A percentile compares a stretch with the other conserved stretches of the same genome.
Conservation (phyloP, 2,113 vertebrate species). For the Podarcis muralis region DNA sequence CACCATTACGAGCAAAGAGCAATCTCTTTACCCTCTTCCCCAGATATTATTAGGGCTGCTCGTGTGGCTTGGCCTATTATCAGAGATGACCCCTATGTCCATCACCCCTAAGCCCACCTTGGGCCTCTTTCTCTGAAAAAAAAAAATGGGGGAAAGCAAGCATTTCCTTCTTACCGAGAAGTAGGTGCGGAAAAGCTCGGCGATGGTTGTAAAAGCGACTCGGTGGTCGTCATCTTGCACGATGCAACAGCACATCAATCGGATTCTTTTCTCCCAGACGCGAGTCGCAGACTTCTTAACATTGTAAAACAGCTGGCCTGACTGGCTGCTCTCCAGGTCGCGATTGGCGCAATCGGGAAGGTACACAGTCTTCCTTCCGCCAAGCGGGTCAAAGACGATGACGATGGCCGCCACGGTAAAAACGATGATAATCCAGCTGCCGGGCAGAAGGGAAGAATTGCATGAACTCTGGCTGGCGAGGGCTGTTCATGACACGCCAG, state of each 20-base stretch:
- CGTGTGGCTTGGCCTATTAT: too few species aligned
- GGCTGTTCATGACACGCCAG: background rate
- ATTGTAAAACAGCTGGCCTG: slow-evolving; percentile 83
- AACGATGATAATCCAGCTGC: slow-evolving; percentile 92
- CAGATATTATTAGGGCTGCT: too few species aligned
- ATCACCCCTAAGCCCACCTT: too few species aligned
- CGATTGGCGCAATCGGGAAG: slow-evolving; percentile 29
- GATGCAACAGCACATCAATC: slow-evolving; percentile 91
- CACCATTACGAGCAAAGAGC: too few species aligned
- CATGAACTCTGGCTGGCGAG: background rate
- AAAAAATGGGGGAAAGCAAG: background rate
- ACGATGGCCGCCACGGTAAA: slow-evolving; percentile 83
- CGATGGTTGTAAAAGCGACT: slow-evolving; percentile 89
- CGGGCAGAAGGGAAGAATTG: slow-evolving; percentile 9
- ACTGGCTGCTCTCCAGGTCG: slow-evolving; percentile 84
- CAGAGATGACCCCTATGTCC: too few species aligned
- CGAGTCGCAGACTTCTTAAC: slow-evolving; percentile 85
- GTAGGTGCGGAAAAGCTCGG: slow-evolving; percentile 88
- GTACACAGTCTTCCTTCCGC: slow-evolving; percentile 71
- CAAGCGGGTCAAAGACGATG: slow-evolving; percentile 92
- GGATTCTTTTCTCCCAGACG: slow-evolving; percentile 91
- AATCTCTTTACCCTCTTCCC: too few species aligned
- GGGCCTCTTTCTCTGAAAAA: too few species aligned
- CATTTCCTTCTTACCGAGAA: slow-evolving; percentile 83
- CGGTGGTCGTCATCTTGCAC: slow-evolving; percentile 87